These are phyloP conservation scores for Drosophila persimilis DNA, from an alignment of 1,140 invertebrate species.

Conservation along the genomic window DNA sequence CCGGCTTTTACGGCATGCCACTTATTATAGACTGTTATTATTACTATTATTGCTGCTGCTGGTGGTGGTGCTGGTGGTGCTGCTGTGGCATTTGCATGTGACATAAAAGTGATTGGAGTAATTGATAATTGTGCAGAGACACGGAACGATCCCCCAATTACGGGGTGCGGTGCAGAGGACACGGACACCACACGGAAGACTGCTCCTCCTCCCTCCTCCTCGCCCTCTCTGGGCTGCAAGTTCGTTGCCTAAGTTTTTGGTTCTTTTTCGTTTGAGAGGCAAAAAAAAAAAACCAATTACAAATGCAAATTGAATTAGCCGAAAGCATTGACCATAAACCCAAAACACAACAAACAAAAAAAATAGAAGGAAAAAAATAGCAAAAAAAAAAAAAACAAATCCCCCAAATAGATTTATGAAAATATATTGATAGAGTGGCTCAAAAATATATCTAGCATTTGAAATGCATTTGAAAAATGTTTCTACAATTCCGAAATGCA, in stretches of 20 bases:
- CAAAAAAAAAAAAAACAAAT: conserved; percentile 9
- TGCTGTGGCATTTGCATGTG: conserved; percentile 73
- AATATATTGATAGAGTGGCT: conserved; percentile 37
- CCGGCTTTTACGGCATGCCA: conserved; percentile 43
- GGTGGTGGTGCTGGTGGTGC: conserved; percentile 21
- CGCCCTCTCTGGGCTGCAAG: conserved; percentile 15
- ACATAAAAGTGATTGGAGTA: conserved; percentile 80
- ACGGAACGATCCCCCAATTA: conserved; percentile 70
- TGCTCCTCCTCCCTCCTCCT: not conserved
- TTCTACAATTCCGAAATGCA: conserved; percentile 72
- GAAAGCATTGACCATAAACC: conserved; percentile 35
- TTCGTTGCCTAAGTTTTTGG: conserved; percentile 62
- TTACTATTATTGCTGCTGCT: conserved; percentile 56
- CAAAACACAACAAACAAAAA: not conserved
- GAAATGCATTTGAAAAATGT: conserved; percentile 70
- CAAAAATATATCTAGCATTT: conserved; percentile 20
- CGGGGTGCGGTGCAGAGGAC: conserved; percentile 8
- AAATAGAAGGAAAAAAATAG: no score
- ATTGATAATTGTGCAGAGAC: conserved; percentile 78
- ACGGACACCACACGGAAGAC: conserved; percentile 16
- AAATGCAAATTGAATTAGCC: conserved; percentile 62
- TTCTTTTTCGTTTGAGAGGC: conserved; percentile 6
- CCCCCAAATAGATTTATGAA: conserved; percentile 29
- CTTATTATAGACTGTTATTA: conserved; percentile 68
- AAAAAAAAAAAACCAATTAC: conserved; percentile 34